Evolutionary conservation across 2,113 vertebrate species (phyloP), one percentile per base, ranked within the genome.

Genomic region (Oryzias celebensis): DNA sequence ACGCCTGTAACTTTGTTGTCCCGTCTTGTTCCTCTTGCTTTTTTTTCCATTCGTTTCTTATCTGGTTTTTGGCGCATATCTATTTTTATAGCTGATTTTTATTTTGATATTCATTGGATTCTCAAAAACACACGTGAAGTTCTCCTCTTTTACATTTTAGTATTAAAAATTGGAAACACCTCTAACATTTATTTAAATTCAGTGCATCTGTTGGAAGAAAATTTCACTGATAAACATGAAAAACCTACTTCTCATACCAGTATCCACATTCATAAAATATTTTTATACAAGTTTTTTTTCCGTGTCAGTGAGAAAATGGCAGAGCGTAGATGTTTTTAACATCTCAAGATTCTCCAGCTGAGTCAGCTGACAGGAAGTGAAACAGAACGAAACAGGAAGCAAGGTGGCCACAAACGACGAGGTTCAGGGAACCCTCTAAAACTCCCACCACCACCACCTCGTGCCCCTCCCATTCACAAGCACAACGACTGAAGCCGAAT

Each of bases 291-390:
- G 3, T 16, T 31, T 52, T 20, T 20, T 8, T 28, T 52, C 14
- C 31, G 7, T 52, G 26, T 51, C 22, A 7, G 14, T 23, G 10
- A 36, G 26, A 31, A 53, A 52, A 17, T 45, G n/a, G n/a, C 7
- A 12, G 8, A 17, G n/a, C n/a, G n/a, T 48, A 48, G n/a, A 17
- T 48, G 46, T 48, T 17, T 85, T 87, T 84, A 88, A 75, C 81
- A 73, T 76, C 73, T 80, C 65, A 74, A 84, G 74, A 75, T 68
- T 77, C 83, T 80, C 69, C 36, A 50, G 42, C 78, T 85, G 78
- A 78, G 82, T 89, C 87, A 88, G 82, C 85, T 90, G 89, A 89
- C 87, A 89, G 89, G 89, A 90, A 87, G 62, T 81, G 72, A 84
- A 28, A 79, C 42, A 82, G 71, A 80, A 75, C 18, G 58, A 85